Evolutionary conservation across 1,140 invertebrate species (phyloP), one percentile per base, ranked within the genome.

Genomic region (Anadara kagoshimensis): DNA sequence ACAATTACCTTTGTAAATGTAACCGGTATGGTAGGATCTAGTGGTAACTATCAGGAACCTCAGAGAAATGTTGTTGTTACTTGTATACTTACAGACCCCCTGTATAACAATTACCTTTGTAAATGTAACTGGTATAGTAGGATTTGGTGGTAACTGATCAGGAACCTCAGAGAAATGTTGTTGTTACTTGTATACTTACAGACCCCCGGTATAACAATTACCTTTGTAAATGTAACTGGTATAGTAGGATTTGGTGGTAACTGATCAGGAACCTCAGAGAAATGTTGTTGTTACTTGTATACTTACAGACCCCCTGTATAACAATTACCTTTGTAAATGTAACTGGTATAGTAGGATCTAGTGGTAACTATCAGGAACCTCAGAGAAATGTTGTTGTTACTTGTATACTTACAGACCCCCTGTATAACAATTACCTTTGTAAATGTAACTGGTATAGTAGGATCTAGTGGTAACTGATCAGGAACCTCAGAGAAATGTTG

Each of bases 191-290:
- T n/a, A n/a, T n/a, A n/a, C n/a, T n/a, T n/a, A n/a, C n/a, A n/a
- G n/a, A n/a, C n/a, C n/a, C n/a, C n/a, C n/a, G n/a, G n/a, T n/a
- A n/a, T n/a, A 47, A 10, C 8, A 8, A 26, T 18, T 76, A 92
- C 92, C 87, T 92, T 92, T 51, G 92, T 92, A 78, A 93, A 92
- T 69, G 92, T 93, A 67, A 93, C 92, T 0, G 92, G 92, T 78
- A 93, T 92, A 66, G 89, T 90, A 5, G 92, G 89, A 73, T 93
- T 92, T 1, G 92, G 88, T 11, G 89, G 89, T 8, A 92, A 86
- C 75, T 92, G 91, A 54, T 92, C 91, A 5, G 90, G 91, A 12
- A 92, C 45, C 8, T 47, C 8, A 47, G 8, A 8, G 8, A 47
- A 47, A 47, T 16, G 8, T 47, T 10, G 8, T 47, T 47, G 8